Base-by-base conservation (phyloP, 2,888 invertebrate species). In the Cyclophora punctaria region DNA sequence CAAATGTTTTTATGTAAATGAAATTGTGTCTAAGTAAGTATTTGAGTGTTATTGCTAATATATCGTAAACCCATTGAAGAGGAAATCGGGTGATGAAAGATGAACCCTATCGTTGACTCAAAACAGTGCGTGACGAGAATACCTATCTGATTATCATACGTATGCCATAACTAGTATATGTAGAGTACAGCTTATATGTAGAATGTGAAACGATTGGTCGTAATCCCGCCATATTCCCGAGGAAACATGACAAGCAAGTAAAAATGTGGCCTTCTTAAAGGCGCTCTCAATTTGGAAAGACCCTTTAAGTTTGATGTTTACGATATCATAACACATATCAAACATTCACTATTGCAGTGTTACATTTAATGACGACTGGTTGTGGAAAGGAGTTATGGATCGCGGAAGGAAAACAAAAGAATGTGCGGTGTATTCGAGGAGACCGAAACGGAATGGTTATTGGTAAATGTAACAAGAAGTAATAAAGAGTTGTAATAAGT, bases 81-180 rank as follows among this genome's bases (percentile, higher is more conserved):
- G 69, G 66, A 78, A 76, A 78, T 76, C 69, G 71, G 61, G 62
- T 63, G 69, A 75, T 74, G 75, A 76, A 75, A 76, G 73, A 79
- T 73, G 74, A 68, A 71, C 67, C 66, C 63, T 73, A 78, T 74
- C 75, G 59, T 62, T 60, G 69, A 70, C 67, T 76, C 69, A 71
- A 73, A 75, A 75, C 66, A 67, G 72, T 58, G 71, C 82, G 80
- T 80, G 83, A 75, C 71, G 55, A 58, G 80, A 73, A 73, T 80
- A 57, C 57, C 52, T 44, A 7, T 44, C 20, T 20, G 44, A 44
- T 44, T 34, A 44, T 44, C 44, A 44, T 44, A 44, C 5, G 34
- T 37, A 37, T 37, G 37, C 37, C 37, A 37, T 37, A 37, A 37
- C 37, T 37, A 37, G 20, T 37, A 37, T 37, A 5, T 37, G 44